A percentile compares a stretch with the other conserved stretches of the same genome.
These are phyloP conservation scores for Subanguina moxae DNA, from an alignment of 1,140 invertebrate genomes.

Conservation along the genomic window DNA sequence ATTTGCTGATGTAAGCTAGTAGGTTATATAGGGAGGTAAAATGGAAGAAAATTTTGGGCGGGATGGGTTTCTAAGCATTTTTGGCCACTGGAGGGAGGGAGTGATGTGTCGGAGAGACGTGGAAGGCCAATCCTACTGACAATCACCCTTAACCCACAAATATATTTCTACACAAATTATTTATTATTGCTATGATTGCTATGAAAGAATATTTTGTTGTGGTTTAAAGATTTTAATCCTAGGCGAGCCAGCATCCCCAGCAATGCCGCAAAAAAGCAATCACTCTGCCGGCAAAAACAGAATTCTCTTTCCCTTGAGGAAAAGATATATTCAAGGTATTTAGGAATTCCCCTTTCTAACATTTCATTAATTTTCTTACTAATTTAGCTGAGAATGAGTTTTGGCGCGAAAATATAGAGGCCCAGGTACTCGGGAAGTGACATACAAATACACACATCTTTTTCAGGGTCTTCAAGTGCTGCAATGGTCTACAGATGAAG, in stretches of 20 bases:
- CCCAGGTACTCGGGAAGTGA: slow-evolving; percentile 28
- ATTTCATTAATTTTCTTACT: slow-evolving; percentile 7
- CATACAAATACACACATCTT: no score
- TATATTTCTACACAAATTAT: no score
- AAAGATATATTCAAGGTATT: slow-evolving; percentile 34
- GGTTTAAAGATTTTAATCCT: slow-evolving; percentile 41
- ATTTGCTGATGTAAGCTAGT: no score
- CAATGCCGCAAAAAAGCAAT: slow-evolving; percentile 55
- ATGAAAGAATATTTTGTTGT: no score
- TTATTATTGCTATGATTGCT: no score
- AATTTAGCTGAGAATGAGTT: slow-evolving; percentile 54
- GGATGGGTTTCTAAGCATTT: no score
- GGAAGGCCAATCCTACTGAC: no score
- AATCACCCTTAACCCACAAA: no score
- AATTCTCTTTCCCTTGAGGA: slow-evolving; percentile 53
- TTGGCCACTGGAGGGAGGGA: no score
- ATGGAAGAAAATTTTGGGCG: no score
- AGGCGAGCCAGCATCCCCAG: slow-evolving; percentile 51
- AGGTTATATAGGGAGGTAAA: no score
- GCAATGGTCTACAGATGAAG: slow-evolving; percentile 53
- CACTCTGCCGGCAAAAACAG: slow-evolving; percentile 16
- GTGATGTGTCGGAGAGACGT: no score
- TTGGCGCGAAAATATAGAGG: slow-evolving; percentile 55
- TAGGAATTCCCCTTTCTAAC: neutral
- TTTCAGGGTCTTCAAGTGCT: slow-evolving; percentile 47